Base-by-base conservation (phyloP, 2,797 vertebrate genomes). In the Halcyon leucocephala region DNA sequence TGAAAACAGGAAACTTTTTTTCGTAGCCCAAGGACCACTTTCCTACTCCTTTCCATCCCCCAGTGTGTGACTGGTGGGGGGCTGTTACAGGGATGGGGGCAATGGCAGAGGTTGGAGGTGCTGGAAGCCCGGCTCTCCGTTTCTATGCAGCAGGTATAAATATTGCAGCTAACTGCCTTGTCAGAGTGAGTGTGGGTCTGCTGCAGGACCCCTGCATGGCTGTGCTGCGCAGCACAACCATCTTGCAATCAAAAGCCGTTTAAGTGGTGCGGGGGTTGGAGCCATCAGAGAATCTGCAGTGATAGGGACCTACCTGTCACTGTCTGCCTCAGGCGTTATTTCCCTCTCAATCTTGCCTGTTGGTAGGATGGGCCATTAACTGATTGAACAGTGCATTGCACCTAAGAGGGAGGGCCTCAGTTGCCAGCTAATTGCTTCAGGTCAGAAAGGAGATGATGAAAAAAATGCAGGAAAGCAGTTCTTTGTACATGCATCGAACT, bases 51-150 rank as follows among this genome's bases (percentile, higher is more conserved):
- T 93, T 85, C 65, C 37, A 65, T 55, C 24, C 41, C 13, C 2
- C 25, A 16, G 0, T 0, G 0, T 33, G 44, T 18, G 9, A 29
- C 61, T 85, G 57, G 48, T 0, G 1, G 54, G 18, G 73, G 55
- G 16, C 39, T 69, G 28, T 86, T 57, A 49, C 10, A n/a, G 31
- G 76, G 55, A 21, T 7, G 21, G 21, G 12, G 12, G 8, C 2
- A 14, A 3, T 2, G 6, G 46, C n/a, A 35, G 49, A 52, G 3
- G 3, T 17, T 51, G 33, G 69, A 70, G 51, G 44, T 82, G n/a
- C 8, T 64, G 29, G 46, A 61, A 79, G 64, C 22, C 62, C 16
- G 6, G 10, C 48, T 67, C 24, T 64, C 52, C 42, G 13, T 84
- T 76, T 64, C 48, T 31, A 18, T 4, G 2, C 42, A 48, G 20